Base-by-base conservation (phyloP, 2,113 vertebrate genomes). In the Amia ocellicauda region DNA sequence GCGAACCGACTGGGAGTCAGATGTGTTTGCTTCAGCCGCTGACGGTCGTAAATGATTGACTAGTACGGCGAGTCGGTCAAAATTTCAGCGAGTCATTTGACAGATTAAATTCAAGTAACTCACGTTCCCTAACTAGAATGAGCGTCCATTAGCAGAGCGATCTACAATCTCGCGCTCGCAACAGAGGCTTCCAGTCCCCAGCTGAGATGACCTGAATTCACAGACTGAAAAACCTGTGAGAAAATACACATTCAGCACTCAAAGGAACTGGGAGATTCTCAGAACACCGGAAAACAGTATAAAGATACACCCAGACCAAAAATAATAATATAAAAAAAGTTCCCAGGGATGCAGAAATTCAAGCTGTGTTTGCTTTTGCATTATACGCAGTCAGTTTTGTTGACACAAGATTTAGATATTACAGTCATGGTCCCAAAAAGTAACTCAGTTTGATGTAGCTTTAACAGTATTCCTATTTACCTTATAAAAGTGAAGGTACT, bases 331-430 rank as follows among this genome's bases (percentile, higher is more conserved):
- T 23, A 26, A 14, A 58, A 17, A 20, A n/a, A 40, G 43, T 36
- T 24, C 23, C 17, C 64, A 54, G 22, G 24, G n/a, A 28, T 29
- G 20, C n/a, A 22, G 36, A 29, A 43, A 54, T 49, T 7, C 24
- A 22, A 9, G 45, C 31, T 47, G 52, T 52, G 45, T 66, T 41
- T 60, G 36, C 47, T 47, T 45, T 54, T 9, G 31, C 11, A 11
- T 36, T 36, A 24, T 27, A 54, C 22, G 22, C 51, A 54, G 22
- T 49, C 59, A 61, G 11, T 27, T 22, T 14, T 26, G 41, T n/a
- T 61, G 42, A 24, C 13, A 17, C 2, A 28, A 16, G 59, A 49
- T 61, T 24, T 42, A 36, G 31, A 1, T 36, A 36, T 11, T 36
- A 36, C 31, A 7, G 2, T 11, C 5, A 36, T 11, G 11, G 31